A percentile compares a stretch with the other conserved stretches of the same genome.
Conservation (phyloP, 1,140 invertebrate species). For the Apolygus lucorum region DNA sequence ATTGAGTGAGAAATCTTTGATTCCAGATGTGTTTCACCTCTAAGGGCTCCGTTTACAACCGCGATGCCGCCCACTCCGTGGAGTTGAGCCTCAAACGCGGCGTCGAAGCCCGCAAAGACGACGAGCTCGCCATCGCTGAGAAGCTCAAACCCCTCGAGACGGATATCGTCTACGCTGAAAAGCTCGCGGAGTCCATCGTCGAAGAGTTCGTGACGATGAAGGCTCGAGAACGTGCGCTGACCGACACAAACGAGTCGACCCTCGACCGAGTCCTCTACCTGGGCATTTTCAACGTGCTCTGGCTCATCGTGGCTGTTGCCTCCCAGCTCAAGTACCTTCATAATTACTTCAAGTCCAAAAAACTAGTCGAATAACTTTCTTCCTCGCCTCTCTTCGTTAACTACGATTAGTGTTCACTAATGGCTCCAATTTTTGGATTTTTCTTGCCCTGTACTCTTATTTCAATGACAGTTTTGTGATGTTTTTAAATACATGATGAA, state of each 20-base stretch:
- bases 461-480: too few relatives aligned
- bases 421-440: too few relatives aligned
- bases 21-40: constrained; percentile 3
- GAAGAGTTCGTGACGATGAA: constrained; percentile 4
- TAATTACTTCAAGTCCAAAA: constrained; percentile 14
- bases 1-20: too few relatives aligned
- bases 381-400: neutral
- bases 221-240: neutral
- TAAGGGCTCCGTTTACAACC: neutral
- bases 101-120: neutral
- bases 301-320: neutral
- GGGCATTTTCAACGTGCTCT: constrained; percentile 14
- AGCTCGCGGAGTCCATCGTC: neutral
- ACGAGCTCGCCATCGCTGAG: constrained; percentile 1
- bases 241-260: constrained; percentile 10
- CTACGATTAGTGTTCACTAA: too few relatives aligned
- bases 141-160: constrained; percentile 10
- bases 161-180: constrained; percentile 8
- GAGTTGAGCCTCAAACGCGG: constrained; percentile 11
- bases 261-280: constrained; percentile 6
- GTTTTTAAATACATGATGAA: too few relatives aligned
- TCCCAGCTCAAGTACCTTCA: constrained; percentile 14
- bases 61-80: neutral
- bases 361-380: constrained; percentile 4
- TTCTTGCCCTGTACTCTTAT: too few relatives aligned